A percentile compares a stretch with the other conserved stretches of the same genome.
These are phyloP conservation scores for Collichthys lucidus DNA, from an alignment of 2,113 vertebrate genomes.

Conservation along the genomic window DNA sequence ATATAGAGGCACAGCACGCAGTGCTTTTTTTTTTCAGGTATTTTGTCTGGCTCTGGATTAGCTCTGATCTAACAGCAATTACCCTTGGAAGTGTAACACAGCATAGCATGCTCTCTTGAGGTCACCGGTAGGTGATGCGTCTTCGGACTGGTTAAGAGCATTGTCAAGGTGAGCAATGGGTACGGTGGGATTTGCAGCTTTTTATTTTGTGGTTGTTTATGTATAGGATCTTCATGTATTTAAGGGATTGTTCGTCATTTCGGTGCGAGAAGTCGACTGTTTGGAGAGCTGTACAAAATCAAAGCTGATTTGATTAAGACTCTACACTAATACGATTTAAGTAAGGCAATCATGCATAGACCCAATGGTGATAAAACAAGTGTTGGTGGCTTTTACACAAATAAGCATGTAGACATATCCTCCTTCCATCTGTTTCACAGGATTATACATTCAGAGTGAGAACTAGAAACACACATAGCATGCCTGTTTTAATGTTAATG, in stretches of 20 bases:
- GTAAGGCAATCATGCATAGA: conserved; percentile 21
- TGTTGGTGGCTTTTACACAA: conserved; percentile 37
- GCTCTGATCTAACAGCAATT: conserved; percentile 81
- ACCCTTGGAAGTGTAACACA: conserved; percentile 68
- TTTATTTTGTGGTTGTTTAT: conserved; percentile 18
- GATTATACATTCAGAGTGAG: conserved; percentile 38
- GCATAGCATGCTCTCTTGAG: conserved; percentile 59
- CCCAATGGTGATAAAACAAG: conserved; percentile 23
- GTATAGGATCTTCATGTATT: conserved; percentile 19
- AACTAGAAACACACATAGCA: conserved; percentile 20
- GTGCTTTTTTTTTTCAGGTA: conserved; percentile 61
- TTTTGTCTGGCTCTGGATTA: conserved; percentile 77
- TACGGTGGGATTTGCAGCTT: conserved; percentile 17
- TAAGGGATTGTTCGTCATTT: conserved; percentile 13
- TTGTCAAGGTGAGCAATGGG: conserved; percentile 43
- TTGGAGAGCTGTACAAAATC: conserved; percentile 28
- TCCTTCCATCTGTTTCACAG: conserved; percentile 48
- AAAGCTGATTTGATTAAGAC: conserved; percentile 42
- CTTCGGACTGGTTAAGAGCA: conserved; percentile 52
- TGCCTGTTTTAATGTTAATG: conserved; percentile 37
- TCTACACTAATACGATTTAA: conserved; percentile 17
- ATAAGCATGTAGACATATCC: conserved; percentile 22
- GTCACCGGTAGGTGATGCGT: conserved; percentile 50
- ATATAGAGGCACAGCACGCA: conserved; percentile 56
- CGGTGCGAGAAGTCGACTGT: not conserved